A percentile compares a stretch with the other conserved stretches of the same genome.
Evolutionary conservation across 92 coral and sea anemone species (phyloP).

Genomic region (Nematostella vectensis): DNA sequence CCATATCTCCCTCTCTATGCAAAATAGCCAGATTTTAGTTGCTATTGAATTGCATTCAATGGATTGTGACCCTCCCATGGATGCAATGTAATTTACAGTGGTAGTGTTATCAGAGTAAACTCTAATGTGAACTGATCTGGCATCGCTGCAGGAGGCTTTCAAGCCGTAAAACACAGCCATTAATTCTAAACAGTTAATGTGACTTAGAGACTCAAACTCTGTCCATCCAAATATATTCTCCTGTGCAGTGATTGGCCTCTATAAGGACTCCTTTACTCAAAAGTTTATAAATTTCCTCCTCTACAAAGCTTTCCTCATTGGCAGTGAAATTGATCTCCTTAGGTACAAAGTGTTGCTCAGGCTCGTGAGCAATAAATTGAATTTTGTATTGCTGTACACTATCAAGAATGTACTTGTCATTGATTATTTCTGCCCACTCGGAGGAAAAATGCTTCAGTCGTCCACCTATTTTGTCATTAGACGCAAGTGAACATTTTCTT

Average conservation of each 20-base stretch:
- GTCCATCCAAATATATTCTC: slow-evolving; percentile 6
- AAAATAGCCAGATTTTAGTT: slow-evolving; percentile 16
- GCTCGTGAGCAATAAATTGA: slow-evolving; percentile 13
- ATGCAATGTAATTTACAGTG: no score
- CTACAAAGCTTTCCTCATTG: no score
- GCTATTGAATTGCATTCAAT: no score
- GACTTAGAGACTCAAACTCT: no score
- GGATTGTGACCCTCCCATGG: no score
- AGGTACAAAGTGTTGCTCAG: slow-evolving; percentile 8
- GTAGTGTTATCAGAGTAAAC: no score
- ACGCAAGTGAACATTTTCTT: slow-evolving; percentile 5
- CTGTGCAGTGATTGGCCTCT: no score
- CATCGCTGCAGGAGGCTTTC: slow-evolving; percentile 4
- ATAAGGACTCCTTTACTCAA: no score
- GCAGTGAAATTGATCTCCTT: no score
- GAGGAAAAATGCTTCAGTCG: slow-evolving; percentile 39
- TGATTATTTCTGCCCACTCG: slow-evolving; percentile 28
- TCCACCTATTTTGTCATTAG: slow-evolving; percentile 38
- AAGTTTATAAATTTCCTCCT: no score
- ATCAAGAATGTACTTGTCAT: slow-evolving; percentile 39
- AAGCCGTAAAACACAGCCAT: neutral
- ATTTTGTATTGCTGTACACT: slow-evolving; percentile 12
- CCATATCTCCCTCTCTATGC: slow-evolving; percentile 14
- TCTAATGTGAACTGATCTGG: no score
- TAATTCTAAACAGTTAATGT: no score